Conservation (phyloP, 2,113 vertebrate genomes). For the Gallinago media region DNA sequence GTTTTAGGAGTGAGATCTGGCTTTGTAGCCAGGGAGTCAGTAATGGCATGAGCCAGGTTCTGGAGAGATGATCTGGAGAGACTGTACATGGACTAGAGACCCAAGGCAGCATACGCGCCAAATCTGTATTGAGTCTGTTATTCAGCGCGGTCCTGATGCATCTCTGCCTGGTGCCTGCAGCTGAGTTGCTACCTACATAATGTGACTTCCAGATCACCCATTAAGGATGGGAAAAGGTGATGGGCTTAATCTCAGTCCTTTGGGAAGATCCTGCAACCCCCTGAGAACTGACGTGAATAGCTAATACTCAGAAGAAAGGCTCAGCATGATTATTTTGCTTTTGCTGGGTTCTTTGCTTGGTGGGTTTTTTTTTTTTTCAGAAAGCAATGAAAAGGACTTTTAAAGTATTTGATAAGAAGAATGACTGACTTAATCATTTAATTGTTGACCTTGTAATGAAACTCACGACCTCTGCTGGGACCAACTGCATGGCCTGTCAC, state of each 20-base stretch:
- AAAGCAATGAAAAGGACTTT: neutral
- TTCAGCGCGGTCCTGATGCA: neutral
- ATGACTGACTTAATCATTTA: neutral
- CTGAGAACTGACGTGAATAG: neutral
- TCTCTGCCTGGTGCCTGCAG: neutral
- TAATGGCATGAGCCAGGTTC: neutral
- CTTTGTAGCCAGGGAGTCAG: neutral
- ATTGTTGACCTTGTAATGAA: neutral
- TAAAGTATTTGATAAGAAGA: neutral
- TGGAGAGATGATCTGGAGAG: neutral
- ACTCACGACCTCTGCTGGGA: neutral
- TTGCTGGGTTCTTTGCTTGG: neutral
- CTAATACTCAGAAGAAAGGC: neutral
- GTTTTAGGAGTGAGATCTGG: neutral
- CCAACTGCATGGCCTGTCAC: rapidly evolving
- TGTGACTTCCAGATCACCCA: neutral
- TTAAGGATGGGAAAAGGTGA: neutral
- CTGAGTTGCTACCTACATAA: neutral
- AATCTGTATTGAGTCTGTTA: neutral
- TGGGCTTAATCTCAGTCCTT: neutral
- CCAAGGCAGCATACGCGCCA: too few relatives aligned
- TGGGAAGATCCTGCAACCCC: neutral
- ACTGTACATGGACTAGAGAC: neutral
- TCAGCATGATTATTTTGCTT: neutral
- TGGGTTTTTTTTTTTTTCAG: neutral